phyloP scores from a whole-genome alignment of 2,888 invertebrate genomes.

The Parasteatoda lunata region DNA sequence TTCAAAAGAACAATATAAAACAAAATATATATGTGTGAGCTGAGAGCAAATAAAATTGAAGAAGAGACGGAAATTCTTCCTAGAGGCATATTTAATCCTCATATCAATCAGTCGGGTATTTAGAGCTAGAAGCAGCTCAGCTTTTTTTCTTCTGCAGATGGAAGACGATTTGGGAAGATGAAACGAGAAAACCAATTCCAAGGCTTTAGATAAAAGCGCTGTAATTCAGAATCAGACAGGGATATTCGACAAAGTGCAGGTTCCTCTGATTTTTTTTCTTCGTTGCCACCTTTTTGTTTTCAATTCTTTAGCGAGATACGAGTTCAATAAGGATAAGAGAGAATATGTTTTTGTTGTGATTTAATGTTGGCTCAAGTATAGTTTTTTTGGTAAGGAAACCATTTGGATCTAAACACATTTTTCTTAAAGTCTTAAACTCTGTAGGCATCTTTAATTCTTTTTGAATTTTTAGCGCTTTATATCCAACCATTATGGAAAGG shows the following conservation, averaged over 20 bases:
- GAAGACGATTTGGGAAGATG: slow-evolving; percentile 32
- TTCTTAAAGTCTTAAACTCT: no score
- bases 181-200: slow-evolving; percentile 44
- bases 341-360: no score
- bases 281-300: no score
- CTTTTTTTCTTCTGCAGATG: slow-evolving; percentile 16
- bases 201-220: slow-evolving; percentile 48
- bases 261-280: not conserved
- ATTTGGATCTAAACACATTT: no score
- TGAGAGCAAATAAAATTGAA: slow-evolving; percentile 31
- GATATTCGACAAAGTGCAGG: slow-evolving; percentile 43
- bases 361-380: no score
- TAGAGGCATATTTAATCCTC: slow-evolving; percentile 46
- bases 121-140: slow-evolving; percentile 45
- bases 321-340: no score
- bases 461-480: no score
- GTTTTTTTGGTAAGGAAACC: no score
- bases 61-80: slow-evolving; percentile 25
- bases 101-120: slow-evolving; percentile 55
- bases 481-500: no score
- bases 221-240: slow-evolving; percentile 29
- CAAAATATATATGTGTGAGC: not conserved
- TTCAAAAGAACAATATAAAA: not conserved
- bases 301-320: no score
- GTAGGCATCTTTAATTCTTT: no score